Evolutionary conservation across 1,140 invertebrate species (phyloP).

Genomic region (Drosophila simulans): DNA sequence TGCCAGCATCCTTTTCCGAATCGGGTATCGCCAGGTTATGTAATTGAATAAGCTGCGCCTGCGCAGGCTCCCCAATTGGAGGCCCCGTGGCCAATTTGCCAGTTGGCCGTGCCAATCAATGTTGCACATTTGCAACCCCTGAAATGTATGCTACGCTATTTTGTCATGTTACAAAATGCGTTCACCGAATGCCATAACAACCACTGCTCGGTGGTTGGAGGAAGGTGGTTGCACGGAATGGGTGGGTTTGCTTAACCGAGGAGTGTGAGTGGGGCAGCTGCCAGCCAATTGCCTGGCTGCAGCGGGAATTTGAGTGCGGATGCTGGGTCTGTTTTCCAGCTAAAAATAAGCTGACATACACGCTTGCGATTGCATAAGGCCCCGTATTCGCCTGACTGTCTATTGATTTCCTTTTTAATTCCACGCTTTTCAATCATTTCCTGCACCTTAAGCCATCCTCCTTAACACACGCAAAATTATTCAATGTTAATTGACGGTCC

Average conservation of each 20-base stretch:
- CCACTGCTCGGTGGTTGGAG: slow-evolving; percentile 23
- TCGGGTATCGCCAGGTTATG: slow-evolving; percentile 42
- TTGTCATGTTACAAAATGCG: slow-evolving; percentile 67
- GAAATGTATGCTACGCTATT: slow-evolving; percentile 79
- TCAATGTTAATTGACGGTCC: slow-evolving; percentile 40
- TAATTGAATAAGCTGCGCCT: slow-evolving; percentile 68
- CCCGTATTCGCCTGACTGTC: not conserved
- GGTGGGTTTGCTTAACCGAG: not conserved
- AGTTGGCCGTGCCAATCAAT: slow-evolving; percentile 63
- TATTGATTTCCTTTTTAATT: slow-evolving; percentile 1
- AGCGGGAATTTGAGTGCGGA: slow-evolving; percentile 26
- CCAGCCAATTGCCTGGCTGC: slow-evolving; percentile 66
- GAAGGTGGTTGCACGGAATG: slow-evolving; percentile 8
- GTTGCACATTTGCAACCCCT: slow-evolving; percentile 77
- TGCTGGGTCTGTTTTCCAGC: not conserved
- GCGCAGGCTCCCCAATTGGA: slow-evolving; percentile 48
- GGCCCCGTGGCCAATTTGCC: slow-evolving; percentile 60
- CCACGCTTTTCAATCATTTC: slow-evolving; percentile 4
- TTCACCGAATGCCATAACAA: slow-evolving; percentile 77
- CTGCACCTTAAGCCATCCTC: slow-evolving; percentile 11
- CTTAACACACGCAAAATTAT: slow-evolving; percentile 28
- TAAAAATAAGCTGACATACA: slow-evolving; percentile 34
- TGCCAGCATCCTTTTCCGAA: slow-evolving; percentile 38
- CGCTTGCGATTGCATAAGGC: slow-evolving; percentile 52
- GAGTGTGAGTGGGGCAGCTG: slow-evolving; percentile 41